Percentiles rank a stretch among this genome's conserved stretches.
phyloP scores from a whole-genome alignment of 2,797 vertebrate species.

The Acanthurus tractus region DNA sequence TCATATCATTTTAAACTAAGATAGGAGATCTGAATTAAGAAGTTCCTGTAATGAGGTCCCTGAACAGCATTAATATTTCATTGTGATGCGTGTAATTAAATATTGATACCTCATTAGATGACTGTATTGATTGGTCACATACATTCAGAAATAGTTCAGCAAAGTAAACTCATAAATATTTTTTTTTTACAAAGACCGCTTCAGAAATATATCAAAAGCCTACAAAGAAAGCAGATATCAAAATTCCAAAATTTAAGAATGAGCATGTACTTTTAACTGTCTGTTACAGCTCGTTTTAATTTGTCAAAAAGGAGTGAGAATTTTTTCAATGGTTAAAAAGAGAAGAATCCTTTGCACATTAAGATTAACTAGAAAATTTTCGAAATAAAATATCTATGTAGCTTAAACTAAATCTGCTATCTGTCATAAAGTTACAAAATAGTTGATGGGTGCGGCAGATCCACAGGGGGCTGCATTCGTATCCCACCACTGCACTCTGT shows the following conservation, averaged over 20 bases:
- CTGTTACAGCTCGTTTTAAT: too few species aligned
- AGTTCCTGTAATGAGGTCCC: too few species aligned
- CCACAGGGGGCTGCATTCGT: background rate
- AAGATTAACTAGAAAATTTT: background rate
- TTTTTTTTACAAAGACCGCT: background rate
- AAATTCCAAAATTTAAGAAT: too few species aligned
- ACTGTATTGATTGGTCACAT: background rate
- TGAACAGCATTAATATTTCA: background rate
- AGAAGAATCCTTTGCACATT: background rate
- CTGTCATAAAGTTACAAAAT: slow-evolving; percentile 1
- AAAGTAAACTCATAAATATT: background rate
- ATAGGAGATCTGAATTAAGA: too few species aligned
- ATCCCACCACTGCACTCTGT: background rate
- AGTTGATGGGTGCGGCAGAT: slow-evolving; percentile 12
- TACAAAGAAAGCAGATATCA: too few species aligned
- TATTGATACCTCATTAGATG: background rate
- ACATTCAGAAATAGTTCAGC: background rate
- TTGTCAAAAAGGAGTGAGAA: too few species aligned
- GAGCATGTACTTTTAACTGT: too few species aligned
- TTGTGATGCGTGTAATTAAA: background rate
- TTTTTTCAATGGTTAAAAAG: too few species aligned
- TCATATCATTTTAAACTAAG: too few species aligned
- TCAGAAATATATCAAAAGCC: too few species aligned
- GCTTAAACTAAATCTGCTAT: slow-evolving; percentile 13
- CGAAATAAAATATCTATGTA: background rate